Evolutionary conservation across 2,888 invertebrate species (phyloP).

Genomic region (Eubasilissa splendida): DNA sequence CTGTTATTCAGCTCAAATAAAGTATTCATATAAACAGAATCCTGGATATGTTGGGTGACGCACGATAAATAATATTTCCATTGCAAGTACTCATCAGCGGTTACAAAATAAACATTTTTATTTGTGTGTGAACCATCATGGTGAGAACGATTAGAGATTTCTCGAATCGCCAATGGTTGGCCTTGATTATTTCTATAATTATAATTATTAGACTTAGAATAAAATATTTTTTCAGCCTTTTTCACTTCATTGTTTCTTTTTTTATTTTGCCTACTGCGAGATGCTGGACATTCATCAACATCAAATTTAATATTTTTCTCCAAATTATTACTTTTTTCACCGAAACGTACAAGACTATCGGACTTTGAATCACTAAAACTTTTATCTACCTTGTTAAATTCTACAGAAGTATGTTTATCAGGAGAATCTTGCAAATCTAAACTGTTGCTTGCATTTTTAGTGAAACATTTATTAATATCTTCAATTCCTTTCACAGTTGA

Average conservation of each 20-base stretch:
- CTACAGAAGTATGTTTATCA: background rate
- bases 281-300: too few species aligned
- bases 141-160: background rate
- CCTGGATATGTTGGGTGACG: conserved; percentile 44
- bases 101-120: background rate
- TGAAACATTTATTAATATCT: background rate
- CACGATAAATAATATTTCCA: conserved; percentile 42
- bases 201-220: too few species aligned
- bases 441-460: background rate
- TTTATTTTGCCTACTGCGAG: too few species aligned
- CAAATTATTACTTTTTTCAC: too few species aligned
- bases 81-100: conserved; percentile 31
- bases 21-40: conserved; percentile 50
- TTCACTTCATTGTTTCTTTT: too few species aligned
- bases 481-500: conserved; percentile 5
- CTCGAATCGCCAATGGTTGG: background rate
- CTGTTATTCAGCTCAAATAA: conserved; percentile 28
- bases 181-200: too few species aligned
- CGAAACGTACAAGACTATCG: too few species aligned
- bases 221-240: too few species aligned
- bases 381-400: too few species aligned
- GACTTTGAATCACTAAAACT: too few species aligned
- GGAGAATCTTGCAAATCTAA: background rate
- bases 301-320: too few species aligned
- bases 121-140: background rate